A percentile compares a stretch with the other conserved stretches of the same genome.
Evolutionary conservation across 2,888 invertebrate genomes (phyloP).

Genomic region (Volucella zonaria): DNA sequence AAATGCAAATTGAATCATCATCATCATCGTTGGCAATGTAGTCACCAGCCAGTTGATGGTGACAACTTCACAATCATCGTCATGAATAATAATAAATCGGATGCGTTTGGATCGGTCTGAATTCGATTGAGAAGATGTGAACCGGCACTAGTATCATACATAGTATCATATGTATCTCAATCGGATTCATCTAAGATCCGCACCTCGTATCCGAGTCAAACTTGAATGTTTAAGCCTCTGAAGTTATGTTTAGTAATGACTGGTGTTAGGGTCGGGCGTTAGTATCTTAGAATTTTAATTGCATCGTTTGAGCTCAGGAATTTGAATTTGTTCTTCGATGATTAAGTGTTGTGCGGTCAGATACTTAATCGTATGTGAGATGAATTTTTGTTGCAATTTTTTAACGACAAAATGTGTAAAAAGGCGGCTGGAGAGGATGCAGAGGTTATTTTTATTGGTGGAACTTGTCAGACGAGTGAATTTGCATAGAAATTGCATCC

Average conservation of each 20-base stretch:
- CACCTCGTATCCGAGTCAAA: neutral
- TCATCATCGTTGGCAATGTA: neutral
- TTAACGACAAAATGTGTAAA: neutral
- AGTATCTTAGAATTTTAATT: conserved; percentile 31
- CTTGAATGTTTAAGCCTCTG: neutral
- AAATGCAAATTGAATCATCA: conserved; percentile 42
- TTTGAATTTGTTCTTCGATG: conserved; percentile 28
- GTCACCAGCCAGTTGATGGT: conserved; percentile 28
- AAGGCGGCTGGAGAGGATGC: neutral
- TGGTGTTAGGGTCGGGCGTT: neutral
- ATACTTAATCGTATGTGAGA: neutral
- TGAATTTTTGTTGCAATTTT: neutral
- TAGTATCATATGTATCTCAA: neutral
- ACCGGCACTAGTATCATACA: neutral
- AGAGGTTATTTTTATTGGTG: neutral
- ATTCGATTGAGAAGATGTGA: neutral
- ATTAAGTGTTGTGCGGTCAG: conserved; percentile 32
- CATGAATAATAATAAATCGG: conserved; percentile 30
- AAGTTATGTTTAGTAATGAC: neutral
- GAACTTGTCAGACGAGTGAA: conserved; percentile 23
- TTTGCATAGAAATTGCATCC: conserved; percentile 19
- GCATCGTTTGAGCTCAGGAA: conserved; percentile 10
- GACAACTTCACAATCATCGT: conserved; percentile 36
- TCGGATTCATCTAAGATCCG: neutral
- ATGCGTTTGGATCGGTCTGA: conserved; percentile 18